A percentile compares a stretch with the other conserved stretches of the same genome.
Evolutionary conservation across 2,888 invertebrate species (phyloP).

Genomic region (Lycia hirtaria): DNA sequence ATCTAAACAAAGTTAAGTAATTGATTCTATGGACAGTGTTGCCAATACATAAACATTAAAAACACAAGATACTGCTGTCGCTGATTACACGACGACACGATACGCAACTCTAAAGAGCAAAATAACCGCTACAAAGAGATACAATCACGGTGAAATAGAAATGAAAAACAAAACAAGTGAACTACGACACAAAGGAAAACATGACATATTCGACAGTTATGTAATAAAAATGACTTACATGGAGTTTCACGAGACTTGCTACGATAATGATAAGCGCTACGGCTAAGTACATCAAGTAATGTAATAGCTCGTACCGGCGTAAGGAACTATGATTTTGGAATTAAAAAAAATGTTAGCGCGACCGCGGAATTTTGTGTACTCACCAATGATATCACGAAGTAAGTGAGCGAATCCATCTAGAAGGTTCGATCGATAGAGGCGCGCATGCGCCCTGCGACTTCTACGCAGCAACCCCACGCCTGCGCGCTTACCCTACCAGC

Average conservation of each 20-base stretch:
- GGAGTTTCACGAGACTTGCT: constrained; percentile 79
- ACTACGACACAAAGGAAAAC: constrained; percentile 5
- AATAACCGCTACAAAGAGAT: neutral
- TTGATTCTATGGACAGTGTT: neutral
- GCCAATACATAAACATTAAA: neutral
- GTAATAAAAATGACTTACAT: constrained; percentile 67
- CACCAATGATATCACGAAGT: constrained; percentile 68
- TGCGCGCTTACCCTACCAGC: constrained; percentile 4
- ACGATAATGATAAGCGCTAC: constrained; percentile 80
- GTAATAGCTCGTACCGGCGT: constrained; percentile 41
- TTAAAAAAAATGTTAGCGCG: constrained; percentile 37
- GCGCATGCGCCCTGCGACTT: constrained; percentile 64
- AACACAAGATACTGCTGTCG: constrained; percentile 1
- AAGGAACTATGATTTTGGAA: constrained; percentile 9
- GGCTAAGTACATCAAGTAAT: constrained; percentile 72
- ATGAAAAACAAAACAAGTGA: neutral
- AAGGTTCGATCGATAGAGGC: constrained; percentile 58
- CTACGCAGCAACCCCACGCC: constrained; percentile 49
- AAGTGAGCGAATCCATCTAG: constrained; percentile 54
- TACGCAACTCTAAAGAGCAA: neutral
- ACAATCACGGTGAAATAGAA: neutral
- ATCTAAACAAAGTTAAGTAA: neutral
- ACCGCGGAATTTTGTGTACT: constrained; percentile 67
- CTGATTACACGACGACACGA: constrained; percentile 13
- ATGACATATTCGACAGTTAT: constrained; percentile 7